Evolutionary conservation across 2,888 invertebrate species (phyloP), one percentile per base, ranked within the genome.

Genomic region (Rambutsinella grinnellia): DNA sequence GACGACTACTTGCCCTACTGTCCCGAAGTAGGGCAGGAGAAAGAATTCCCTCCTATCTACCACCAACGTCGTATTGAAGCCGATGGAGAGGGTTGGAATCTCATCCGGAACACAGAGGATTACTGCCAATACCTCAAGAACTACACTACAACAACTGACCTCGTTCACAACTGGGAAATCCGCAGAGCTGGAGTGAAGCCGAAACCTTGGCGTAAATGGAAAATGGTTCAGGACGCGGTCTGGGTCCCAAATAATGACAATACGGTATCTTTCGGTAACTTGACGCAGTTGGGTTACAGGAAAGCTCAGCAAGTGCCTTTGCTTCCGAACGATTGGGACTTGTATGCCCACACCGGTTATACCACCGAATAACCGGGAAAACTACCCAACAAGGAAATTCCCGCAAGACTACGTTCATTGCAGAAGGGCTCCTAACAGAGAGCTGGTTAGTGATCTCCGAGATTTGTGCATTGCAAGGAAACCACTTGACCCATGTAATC

Each of bases 161-260:
- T 82, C 15, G 78, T 81, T 77, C 74, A 82, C 49, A 82, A 82
- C 47, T 82, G 82, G 82, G 80, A 82, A 23, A 69, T 82, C 0
- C 69, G 82, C 8, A 27, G 81, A 49, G 78, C 79, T 26, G 79
- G 79, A 13, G 61, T 74, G 46, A 78, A 81, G 46, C 63, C 71
- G 0, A 72, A 65, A 49, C 78, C 79, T 19, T 58, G 47, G 46
- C 47, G 82, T 57, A 57, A 57, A 23, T 82, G 82, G 82, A 78
- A 74, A 54, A 51, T 78, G 44, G 70, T 76, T n/a, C 10, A 61
- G 3, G 81, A 72, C 24, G 21, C 61, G 17, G 26, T 58, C 19
- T 82, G 82, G 81, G 21, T 57, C 0, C 82, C 81, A 2, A 72
- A 81, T 21, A 69, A 49, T 13, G 82, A 82, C 54, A 79, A 80